Conservation (phyloP, 2,888 invertebrate species). For the Anoncus sp. region DNA sequence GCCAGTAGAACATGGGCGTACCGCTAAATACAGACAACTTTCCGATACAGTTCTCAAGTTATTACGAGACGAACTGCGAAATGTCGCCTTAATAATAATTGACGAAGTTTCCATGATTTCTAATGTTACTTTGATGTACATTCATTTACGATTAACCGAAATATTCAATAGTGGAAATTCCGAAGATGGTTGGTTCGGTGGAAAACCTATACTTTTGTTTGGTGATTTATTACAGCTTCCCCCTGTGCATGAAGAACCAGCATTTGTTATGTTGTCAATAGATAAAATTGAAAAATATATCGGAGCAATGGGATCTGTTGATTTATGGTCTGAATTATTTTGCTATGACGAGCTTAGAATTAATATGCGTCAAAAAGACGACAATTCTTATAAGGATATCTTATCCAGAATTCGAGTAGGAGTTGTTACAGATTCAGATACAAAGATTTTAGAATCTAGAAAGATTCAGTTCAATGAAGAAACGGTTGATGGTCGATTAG, state of each 20-base stretch:
- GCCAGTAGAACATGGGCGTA: neutral
- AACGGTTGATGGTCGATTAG: conserved; percentile 53
- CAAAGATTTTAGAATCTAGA: conserved; percentile 35
- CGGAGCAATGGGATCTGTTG: conserved; percentile 65
- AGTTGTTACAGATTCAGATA: conserved; percentile 29
- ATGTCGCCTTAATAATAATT: conserved; percentile 70
- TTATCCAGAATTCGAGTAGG: conserved; percentile 61
- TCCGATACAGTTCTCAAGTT: conserved; percentile 5
- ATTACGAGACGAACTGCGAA: conserved; percentile 26
- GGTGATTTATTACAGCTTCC: conserved; percentile 74
- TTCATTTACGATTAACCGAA: conserved; percentile 68
- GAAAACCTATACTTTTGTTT: conserved; percentile 68
- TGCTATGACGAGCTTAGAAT: conserved; percentile 70
- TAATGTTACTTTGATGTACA: conserved; percentile 57
- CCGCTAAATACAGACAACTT: neutral
- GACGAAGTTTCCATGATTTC: conserved; percentile 60
- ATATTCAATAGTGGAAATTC: conserved; percentile 69
- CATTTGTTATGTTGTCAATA: conserved; percentile 67
- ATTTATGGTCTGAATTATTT: conserved; percentile 72
- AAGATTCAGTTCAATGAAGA: conserved; percentile 51
- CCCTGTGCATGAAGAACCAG: conserved; percentile 70
- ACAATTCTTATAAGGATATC: conserved; percentile 65
- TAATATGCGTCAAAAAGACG: conserved; percentile 69
- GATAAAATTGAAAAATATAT: conserved; percentile 64
- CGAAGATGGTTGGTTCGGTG: conserved; percentile 72